phyloP scores from a whole-genome alignment of 2,113 vertebrate genomes.

The Xyliphius kryptos region DNA sequence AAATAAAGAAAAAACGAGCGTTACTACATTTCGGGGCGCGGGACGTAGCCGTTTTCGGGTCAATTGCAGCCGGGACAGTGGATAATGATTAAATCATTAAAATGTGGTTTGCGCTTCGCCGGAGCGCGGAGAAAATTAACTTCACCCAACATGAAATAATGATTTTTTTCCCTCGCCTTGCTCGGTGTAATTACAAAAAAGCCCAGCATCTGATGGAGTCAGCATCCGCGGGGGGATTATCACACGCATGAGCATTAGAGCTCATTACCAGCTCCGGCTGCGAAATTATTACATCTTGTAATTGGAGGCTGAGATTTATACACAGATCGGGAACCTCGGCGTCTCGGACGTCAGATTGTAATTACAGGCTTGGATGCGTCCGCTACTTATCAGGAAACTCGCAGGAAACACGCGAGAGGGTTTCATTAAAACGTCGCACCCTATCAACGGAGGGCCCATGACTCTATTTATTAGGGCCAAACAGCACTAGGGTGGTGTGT shows the following conservation, averaged over 20 bases:
- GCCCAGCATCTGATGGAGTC: no score
- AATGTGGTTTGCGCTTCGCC: constrained; percentile 99
- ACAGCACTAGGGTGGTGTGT: no score
- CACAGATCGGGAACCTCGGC: constrained; percentile 78
- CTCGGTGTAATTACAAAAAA: constrained; percentile 96
- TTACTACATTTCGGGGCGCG: constrained; percentile 80
- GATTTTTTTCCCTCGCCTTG: constrained; percentile 89
- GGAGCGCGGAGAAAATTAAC: constrained; percentile 99
- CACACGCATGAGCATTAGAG: constrained; percentile 88
- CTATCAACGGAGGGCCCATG: constrained; percentile 83
- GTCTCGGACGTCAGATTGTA: constrained; percentile 98
- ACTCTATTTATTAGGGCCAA: constrained; percentile 98
- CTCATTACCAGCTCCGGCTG: constrained; percentile 84
- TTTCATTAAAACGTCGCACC: constrained; percentile 99
- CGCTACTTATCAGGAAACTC: constrained; percentile 94
- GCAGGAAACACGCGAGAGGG: constrained; percentile 88
- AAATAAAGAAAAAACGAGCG: constrained; percentile 68
- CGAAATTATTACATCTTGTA: constrained; percentile 87
- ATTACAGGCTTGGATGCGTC: constrained; percentile 96
- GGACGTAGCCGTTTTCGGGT: constrained; percentile 94
- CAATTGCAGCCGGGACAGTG: constrained; percentile 97
- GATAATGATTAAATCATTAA: constrained; percentile 99
- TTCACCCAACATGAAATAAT: constrained; percentile 99
- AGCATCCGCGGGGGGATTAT: constrained; percentile 95
- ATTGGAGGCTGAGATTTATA: constrained; percentile 85